Base-by-base conservation (phyloP, 1,140 invertebrate genomes). In the Drosophila biarmipes region DNA sequence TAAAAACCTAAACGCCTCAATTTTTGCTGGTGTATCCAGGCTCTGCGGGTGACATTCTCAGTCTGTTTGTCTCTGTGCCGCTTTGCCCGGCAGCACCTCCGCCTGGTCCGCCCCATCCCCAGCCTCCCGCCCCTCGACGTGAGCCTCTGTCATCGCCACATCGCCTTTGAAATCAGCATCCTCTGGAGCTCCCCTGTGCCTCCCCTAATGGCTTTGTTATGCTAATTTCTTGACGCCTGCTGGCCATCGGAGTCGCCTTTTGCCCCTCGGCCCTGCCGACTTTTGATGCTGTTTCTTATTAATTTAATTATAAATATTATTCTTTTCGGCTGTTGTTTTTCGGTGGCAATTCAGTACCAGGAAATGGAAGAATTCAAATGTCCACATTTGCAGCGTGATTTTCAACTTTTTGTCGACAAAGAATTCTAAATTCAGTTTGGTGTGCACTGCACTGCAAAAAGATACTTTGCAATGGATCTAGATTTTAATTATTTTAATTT, bases 221-320 rank as follows among this genome's bases (percentile, higher is more conserved):
- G 82, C 84, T 87, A 89, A 87, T 87, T 87, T 86, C 62, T 53
- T 71, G 78, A 75, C 84, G 81, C 78, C 81, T 87, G 74, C 78
- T 81, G 78, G 81, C 73, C 82, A 78, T 81, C 29, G 58, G 67
- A 78, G 77, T 56, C 46, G 82, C 74, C 67, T 48, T 53, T 68
- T 40, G 42, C 15, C 29, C 31, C 34, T 31, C 52, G 14, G 19
- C n/a, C 11, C 56, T 10, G 42, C 37, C 71, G 57, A 17, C 40
- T 46, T 63, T 46, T 74, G 75, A 62, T 76, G 64, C 61, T 59
- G 75, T 29, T 72, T 68, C 63, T 64, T 80, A 42, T 74, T 69
- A 66, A 81, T 85, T 86, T 80, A 85, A 85, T 85, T 86, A 80
- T 85, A 77, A 80, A 69, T 69, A 69, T 69, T 56, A 55, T 69